Evolutionary conservation across 2,888 invertebrate species (phyloP), one percentile per base, ranked within the genome.

Genomic region (Parnassius orleans): DNA sequence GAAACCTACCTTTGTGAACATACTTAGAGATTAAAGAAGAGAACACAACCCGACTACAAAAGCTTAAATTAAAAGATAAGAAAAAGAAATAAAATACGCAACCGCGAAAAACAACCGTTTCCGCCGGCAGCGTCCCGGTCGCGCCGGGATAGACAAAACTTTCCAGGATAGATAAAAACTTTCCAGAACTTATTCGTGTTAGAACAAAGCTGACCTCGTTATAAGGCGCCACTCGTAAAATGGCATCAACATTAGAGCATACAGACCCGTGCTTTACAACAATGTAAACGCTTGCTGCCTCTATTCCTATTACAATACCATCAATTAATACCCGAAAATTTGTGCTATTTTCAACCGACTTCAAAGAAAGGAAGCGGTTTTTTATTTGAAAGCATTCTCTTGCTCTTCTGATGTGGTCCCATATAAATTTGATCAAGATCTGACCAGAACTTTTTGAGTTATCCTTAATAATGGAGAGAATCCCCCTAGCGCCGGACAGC

Each of bases 91-190:
- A 15, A 59, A 59, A 46, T 46, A 43, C 42, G n/a, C 14, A 24
- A 33, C 12, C 41, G 41, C 14, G 43, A 44, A 51, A 11, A 54
- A 51, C 59, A 47, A 41, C 3, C 11, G 46, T 44, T 47, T 5
- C 47, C 52, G 14, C 24, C 41, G 15, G n/a, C 14, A 12, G 50
- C 43, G 42, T 42, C 15, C 12, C 44, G 46, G 14, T 53, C 42
- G 48, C 48, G 14, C 33, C 24, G 51, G 53, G 47, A 33, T 53
- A 57, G 57, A 57, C 53, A 62, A 60, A 62, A 57, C 57, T 62
- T 62, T 62, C 33, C 24, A 46, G 53, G 48, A 33, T 53, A 57
- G 57, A 62, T 62, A 57, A 62, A 60, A 62, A 57, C 57, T 62
- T 62, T 62, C 42, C 57, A 12, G 24, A 48, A 53, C 15, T 33